phyloP scores from a whole-genome alignment of 30 jellyfish, hydroid and myxozoan species.

The Catostylus mosaicus region DNA sequence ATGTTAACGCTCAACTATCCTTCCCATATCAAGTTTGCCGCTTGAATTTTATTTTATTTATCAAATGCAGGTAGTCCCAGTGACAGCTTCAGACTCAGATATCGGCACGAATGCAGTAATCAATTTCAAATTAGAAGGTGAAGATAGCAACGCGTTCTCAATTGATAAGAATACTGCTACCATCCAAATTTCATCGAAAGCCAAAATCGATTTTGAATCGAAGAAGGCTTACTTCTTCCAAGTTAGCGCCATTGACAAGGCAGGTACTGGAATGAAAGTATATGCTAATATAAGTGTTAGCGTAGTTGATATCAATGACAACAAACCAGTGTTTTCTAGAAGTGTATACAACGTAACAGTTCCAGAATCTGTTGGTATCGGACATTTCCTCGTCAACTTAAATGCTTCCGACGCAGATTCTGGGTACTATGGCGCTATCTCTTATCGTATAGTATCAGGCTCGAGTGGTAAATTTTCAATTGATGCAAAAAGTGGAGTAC shows the following conservation, averaged over 20 bases:
- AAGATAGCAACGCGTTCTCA: conserved; percentile 25
- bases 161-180: conserved; percentile 70
- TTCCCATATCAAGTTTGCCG: too few species aligned
- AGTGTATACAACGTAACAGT: conserved; percentile 36
- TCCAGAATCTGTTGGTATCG: conserved; percentile 52
- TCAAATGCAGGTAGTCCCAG: conserved; percentile 24
- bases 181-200: neutral
- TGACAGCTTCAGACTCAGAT: conserved; percentile 64
- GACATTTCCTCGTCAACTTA: conserved; percentile 38
- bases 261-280: conserved; percentile 14
- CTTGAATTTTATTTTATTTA: neutral
- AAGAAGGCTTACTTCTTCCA: conserved; percentile 12
- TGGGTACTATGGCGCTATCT: conserved; percentile 56
- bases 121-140: conserved; percentile 27
- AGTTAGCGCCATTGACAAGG: conserved; percentile 38
- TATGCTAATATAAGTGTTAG: conserved; percentile 6
- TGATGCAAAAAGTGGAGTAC: conserved; percentile 68
- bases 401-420: conserved; percentile 82
- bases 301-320: conserved; percentile 73
- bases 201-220: conserved; percentile 64
- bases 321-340: conserved; percentile 51
- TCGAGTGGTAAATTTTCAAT: conserved; percentile 63
- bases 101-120: conserved; percentile 42
- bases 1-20: too few species aligned
- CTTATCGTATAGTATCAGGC: conserved; percentile 64